Base-by-base conservation (phyloP, 2,888 invertebrate genomes). In the Acleris emargana region DNA sequence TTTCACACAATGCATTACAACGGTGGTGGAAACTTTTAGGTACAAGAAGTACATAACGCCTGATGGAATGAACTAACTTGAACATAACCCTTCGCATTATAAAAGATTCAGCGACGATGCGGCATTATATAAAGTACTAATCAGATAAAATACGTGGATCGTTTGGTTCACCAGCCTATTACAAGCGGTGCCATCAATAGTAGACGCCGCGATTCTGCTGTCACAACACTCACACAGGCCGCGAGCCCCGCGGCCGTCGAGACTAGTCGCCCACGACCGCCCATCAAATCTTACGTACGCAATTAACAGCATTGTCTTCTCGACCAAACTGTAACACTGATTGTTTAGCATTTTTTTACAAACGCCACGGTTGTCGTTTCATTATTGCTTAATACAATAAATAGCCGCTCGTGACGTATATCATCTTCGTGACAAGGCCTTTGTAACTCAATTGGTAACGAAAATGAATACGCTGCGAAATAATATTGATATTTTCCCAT, bases 231-330 rank as follows among this genome's bases (percentile, higher is more conserved):
- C 58, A 7, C 59, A 47, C 49, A 38, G 13, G 53, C 54, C 57
- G 53, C 49, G 53, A 18, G 54, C 38, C 45, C 61, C 54, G 67
- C 68, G 61, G 59, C 17, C 6, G 67, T 58, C 55, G 63, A 62
- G 67, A 51, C 67, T 53, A 62, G 60, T 57, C 71, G 72, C 73
- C 72, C 67, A 69, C 73, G 58, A 38, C 57, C 69, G 54, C 47
- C 64, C 71, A 73, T 69, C 68, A 74, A 74, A 74, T 69, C 64
- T 71, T 68, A 63, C 67, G 71, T 72, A 68, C 70, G 67, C 78
- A 90, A 90, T 90, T 88, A 87, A 77, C 77, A 76, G 78, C 79
- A 88, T 90, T 89, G 89, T 90, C 78, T 80, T 73, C 73, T 73
- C 69, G 72, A 76, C 77, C 72, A 75, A 80, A 80, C 77, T 78